phyloP scores from a whole-genome alignment of 2,797 vertebrate genomes.

The Halcyon chelicuti region DNA sequence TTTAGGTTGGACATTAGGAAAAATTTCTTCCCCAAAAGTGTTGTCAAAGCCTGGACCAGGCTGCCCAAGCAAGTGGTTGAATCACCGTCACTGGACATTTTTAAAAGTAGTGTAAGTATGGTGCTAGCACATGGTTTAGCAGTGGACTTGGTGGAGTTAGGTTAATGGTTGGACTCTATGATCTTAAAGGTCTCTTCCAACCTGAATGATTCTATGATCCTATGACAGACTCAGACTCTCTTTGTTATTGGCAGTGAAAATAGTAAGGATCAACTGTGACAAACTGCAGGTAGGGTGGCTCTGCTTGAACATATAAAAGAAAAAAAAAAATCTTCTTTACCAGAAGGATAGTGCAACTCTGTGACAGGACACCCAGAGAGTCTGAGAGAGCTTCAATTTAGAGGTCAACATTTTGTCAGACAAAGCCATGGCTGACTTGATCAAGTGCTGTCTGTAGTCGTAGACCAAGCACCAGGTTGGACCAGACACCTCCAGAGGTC shows the following conservation, averaged over 20 bases:
- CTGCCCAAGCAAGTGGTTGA: too few species aligned
- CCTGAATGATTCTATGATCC: too few species aligned
- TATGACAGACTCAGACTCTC: neutral
- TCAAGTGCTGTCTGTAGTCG: neutral
- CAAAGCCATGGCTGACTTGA: neutral
- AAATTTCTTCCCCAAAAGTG: too few species aligned
- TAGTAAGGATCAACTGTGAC: rapidly evolving
- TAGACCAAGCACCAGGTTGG: neutral
- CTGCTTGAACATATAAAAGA: neutral
- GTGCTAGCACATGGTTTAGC: too few species aligned
- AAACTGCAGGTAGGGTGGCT: neutral
- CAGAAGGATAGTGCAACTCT: neutral
- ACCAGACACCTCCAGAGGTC: neutral
- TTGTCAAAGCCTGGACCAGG: too few species aligned
- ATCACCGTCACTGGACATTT: too few species aligned
- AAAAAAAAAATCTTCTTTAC: neutral
- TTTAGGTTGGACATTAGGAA: too few species aligned
- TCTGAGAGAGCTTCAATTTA: neutral
- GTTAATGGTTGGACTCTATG: too few species aligned
- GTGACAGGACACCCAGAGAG: neutral
- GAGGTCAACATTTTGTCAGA: neutral
- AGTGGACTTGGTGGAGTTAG: too few species aligned
- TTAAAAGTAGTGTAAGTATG: too few species aligned
- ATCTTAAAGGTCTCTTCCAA: too few species aligned
- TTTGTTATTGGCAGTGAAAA: neutral